phyloP scores from a whole-genome alignment of 2,888 invertebrate genomes.

The Adelphocoris suturalis region DNA sequence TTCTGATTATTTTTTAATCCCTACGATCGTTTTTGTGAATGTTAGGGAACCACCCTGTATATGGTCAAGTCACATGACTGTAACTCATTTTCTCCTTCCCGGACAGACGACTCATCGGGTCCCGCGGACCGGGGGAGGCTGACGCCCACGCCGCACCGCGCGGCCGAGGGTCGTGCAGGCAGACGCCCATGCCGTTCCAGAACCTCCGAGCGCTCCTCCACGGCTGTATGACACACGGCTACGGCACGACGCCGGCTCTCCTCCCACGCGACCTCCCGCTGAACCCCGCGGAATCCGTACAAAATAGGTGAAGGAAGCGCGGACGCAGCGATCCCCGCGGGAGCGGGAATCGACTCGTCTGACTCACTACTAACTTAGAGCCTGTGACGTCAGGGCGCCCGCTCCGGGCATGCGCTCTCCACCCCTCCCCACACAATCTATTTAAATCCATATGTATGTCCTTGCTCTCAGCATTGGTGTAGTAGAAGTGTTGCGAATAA shows the following conservation, averaged over 20 bases:
- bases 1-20: too few species aligned
- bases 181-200: background rate
- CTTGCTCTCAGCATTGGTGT: conserved; percentile 56
- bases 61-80: too few species aligned
- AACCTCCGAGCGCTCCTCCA: background rate
- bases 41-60: too few species aligned
- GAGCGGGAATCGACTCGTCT: conserved; percentile 32
- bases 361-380: conserved; percentile 50
- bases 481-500: conserved; percentile 50
- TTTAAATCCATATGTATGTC: conserved; percentile 75
- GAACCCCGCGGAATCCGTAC: conserved; percentile 37
- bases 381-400: conserved; percentile 60
- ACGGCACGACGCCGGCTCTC: background rate
- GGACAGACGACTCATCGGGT: too few species aligned
- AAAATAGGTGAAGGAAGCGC: conserved; percentile 31
- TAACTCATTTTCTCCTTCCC: too few species aligned
- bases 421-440: conserved; percentile 71
- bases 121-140: background rate
- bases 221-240: too few species aligned
- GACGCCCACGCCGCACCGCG: background rate
- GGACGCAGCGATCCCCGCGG: background rate
- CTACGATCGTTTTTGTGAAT: too few species aligned
- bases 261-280: background rate
- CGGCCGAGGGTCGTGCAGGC: too few species aligned
- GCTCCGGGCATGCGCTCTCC: conserved; percentile 55